Base-by-base conservation (phyloP, 2,888 invertebrate genomes). In the Lobophora halterata region DNA sequence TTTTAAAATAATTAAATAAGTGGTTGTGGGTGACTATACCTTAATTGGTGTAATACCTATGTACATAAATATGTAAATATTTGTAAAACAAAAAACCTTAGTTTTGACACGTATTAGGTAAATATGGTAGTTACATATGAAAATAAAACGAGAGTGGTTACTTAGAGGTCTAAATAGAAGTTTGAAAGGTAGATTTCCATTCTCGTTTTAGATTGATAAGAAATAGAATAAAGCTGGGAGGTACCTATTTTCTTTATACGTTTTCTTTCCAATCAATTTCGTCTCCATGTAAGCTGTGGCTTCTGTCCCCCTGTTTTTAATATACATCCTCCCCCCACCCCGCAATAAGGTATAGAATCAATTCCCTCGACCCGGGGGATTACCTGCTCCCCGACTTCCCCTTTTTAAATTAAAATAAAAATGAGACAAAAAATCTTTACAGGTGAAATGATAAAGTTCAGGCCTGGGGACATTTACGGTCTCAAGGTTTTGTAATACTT, bases 341-440 rank as follows among this genome's bases (percentile, higher is more conserved):
- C 25, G 39, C 32, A 27, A 32, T 33, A 39, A 32, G 46, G 45
- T 38, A 48, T 35, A 38, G 46, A 51, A 52, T 52, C 52, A 52
- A 52, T 52, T 48, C 46, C 39, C 33, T 34, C 39, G 33, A 31
- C 44, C 27, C 46, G 8, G 23, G 48, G 49, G 49, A 52, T 46
- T 46, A 46, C 49, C 38, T 39, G 37, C 35, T 41, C 29, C 28
- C 41, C 37, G 32, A 32, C 44, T 39, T 45, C 47, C 41, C 42
- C 35, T 42, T 50, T 51, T 52, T 45, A 49, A 52, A 49, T 52
- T 52, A 52, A 49, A 52, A 48, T 48, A 48, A 48, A 50, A 51
- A 42, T 17, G 35, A 42, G 44, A 48, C 43, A 37, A 34, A 38
- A 46, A 28, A 43, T 38, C 28, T 48, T 41, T 42, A 27, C 29